These are phyloP conservation scores for Mareca strepera DNA, from an alignment of 2,797 vertebrate genomes.

Conservation along the genomic window DNA sequence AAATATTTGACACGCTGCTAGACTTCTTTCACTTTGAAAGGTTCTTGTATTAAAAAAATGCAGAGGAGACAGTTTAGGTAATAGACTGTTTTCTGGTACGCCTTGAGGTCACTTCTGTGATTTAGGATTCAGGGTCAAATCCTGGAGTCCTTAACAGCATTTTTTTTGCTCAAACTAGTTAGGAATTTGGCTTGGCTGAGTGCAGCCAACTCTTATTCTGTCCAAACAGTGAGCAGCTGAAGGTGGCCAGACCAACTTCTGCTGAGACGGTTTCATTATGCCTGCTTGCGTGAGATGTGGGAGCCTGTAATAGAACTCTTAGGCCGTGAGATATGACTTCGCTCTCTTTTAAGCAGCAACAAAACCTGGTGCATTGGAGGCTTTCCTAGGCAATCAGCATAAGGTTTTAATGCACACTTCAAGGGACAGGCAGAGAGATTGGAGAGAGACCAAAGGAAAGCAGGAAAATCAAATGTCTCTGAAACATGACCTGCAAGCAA, in stretches of 20 bases:
- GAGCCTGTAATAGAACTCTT: not conserved
- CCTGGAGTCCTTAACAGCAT: not conserved
- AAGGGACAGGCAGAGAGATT: not conserved
- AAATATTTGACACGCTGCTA: not conserved
- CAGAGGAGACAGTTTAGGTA: conserved; percentile 42
- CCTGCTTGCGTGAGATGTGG: not conserved
- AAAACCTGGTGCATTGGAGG: not conserved
- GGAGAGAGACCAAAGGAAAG: conserved; percentile 44
- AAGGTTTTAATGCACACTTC: conserved; percentile 40
- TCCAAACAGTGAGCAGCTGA: not conserved
- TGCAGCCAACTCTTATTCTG: not conserved
- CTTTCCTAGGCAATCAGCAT: not conserved
- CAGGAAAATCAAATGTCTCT: conserved; percentile 29
- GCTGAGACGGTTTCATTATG: not conserved
- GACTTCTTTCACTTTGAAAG: conserved; percentile 30
- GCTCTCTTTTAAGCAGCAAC: not conserved
- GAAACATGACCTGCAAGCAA: conserved; percentile 35
- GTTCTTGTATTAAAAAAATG: not conserved
- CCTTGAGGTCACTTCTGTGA: not conserved
- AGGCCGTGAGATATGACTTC: not conserved
- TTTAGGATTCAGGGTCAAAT: not conserved
- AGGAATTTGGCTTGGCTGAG: not conserved
- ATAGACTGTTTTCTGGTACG: conserved; percentile 32
- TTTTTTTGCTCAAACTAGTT: not conserved
- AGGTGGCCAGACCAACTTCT: not conserved